Evolutionary conservation across 2,113 vertebrate genomes (phyloP).

Genomic region (Ptychochromis oligacanthus): DNA sequence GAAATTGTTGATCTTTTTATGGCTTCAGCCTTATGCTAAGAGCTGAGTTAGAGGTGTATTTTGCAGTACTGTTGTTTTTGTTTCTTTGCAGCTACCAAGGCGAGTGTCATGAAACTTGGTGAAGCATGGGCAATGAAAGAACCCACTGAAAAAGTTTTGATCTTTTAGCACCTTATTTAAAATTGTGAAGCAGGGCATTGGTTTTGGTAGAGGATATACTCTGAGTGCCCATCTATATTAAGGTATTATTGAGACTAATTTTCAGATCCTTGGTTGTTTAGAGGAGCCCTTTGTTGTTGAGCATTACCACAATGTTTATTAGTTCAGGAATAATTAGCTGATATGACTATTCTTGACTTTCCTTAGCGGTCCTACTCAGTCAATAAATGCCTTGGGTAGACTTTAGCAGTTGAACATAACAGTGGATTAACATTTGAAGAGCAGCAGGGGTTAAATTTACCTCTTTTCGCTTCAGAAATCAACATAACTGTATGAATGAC

Average conservation of each 20-base stretch:
- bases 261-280: not conserved
- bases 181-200: not conserved
- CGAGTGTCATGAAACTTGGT: not conserved
- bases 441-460: rapidly evolving
- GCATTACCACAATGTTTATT: not conserved
- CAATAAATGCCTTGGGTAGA: not conserved
- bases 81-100: not conserved
- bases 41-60: too few relatives aligned
- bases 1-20: too few relatives aligned
- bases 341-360: not conserved
- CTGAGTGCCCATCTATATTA: not conserved
- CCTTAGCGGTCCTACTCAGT: not conserved
- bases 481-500: not conserved
- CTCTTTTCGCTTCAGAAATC: not conserved
- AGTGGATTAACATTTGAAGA: not conserved
- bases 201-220: not conserved
- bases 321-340: not conserved
- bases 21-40: too few relatives aligned
- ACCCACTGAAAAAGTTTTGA: rapidly evolving
- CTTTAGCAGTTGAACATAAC: not conserved
- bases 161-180: not conserved
- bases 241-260: not conserved
- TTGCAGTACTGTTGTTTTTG: too few relatives aligned
- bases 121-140: not conserved
- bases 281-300: not conserved